Evolutionary conservation across 2,888 invertebrate genomes (phyloP).

Genomic region (Cetonia aurata): DNA sequence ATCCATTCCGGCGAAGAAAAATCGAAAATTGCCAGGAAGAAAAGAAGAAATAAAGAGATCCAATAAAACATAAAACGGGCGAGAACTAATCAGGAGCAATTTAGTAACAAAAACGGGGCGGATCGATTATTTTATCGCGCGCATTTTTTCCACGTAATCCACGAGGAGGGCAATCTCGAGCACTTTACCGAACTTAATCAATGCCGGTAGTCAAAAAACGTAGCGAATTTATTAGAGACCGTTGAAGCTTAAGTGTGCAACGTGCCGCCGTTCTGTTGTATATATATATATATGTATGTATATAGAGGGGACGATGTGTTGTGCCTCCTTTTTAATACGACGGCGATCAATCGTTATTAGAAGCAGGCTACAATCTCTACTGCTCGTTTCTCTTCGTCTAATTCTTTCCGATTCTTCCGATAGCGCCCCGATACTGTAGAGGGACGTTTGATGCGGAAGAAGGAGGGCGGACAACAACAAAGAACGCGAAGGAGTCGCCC

Average conservation of each 20-base stretch:
- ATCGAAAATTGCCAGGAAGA: not conserved
- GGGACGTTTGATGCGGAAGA: constrained; percentile 30
- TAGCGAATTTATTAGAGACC: constrained; percentile 49
- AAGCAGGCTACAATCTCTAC: constrained; percentile 27
- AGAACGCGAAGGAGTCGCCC: constrained; percentile 36
- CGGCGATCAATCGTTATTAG: constrained; percentile 36
- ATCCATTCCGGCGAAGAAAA: not conserved
- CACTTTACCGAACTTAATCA: constrained; percentile 47
- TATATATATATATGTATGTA: too few relatives aligned
- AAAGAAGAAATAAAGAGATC: too few relatives aligned
- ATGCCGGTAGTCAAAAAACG: constrained; percentile 52
- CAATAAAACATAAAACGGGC: not conserved
- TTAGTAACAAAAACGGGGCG: constrained; percentile 20
- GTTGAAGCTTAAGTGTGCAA: constrained; percentile 24
- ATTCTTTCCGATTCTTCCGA: constrained; percentile 31
- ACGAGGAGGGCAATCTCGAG: constrained; percentile 30
- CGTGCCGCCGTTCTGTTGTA: constrained; percentile 28
- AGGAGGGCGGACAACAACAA: constrained; percentile 46
- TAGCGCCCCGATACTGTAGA: constrained; percentile 55
- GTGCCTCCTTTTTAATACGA: constrained; percentile 33
- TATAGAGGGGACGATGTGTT: constrained; percentile 8
- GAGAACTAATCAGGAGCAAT: constrained; percentile 30
- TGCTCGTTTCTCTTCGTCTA: constrained; percentile 32
- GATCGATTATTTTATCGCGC: constrained; percentile 36
- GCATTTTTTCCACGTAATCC: constrained; percentile 34